Percentiles rank a stretch among this genome's conserved stretches.
These are phyloP conservation scores for Pteronotus mesoamericanus DNA, from an alignment of 2,797 vertebrate genomes.

Conservation along the genomic window DNA sequence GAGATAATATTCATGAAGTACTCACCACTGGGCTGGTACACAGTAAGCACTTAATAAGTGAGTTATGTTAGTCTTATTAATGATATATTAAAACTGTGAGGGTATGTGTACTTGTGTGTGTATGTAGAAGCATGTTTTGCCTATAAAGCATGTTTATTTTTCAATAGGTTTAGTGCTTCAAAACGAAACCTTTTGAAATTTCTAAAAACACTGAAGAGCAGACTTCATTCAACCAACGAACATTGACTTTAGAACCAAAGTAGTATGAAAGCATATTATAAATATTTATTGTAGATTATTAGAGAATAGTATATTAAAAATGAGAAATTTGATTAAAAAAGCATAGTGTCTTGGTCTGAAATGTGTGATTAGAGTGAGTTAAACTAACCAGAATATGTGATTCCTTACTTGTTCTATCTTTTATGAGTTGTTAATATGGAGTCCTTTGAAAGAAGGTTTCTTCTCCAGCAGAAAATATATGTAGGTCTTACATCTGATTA, in stretches of 20 bases:
- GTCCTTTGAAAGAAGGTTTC: background rate
- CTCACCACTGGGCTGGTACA: background rate
- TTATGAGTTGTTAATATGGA: background rate
- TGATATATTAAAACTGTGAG: background rate
- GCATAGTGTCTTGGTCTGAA: background rate
- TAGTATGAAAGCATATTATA: background rate
- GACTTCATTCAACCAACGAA: background rate
- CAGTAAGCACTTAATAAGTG: background rate
- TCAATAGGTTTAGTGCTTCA: conserved; percentile 1
- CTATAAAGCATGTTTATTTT: background rate
- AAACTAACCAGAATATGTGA: background rate
- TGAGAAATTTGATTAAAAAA: background rate
- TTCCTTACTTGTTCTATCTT: background rate
- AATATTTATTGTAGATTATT: background rate
- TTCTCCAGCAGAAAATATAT: background rate
- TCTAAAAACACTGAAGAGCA: background rate
- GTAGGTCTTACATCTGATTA: background rate
- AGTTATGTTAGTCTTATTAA: background rate
- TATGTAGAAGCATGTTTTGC: background rate
- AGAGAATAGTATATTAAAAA: conserved; percentile 4
- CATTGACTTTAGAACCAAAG: background rate
- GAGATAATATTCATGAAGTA: background rate
- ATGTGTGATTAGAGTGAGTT: background rate
- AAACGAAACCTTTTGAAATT: background rate
- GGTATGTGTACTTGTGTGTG: background rate